phyloP scores from a whole-genome alignment of 2,113 vertebrate genomes.

The Patagioenas fasciata region DNA sequence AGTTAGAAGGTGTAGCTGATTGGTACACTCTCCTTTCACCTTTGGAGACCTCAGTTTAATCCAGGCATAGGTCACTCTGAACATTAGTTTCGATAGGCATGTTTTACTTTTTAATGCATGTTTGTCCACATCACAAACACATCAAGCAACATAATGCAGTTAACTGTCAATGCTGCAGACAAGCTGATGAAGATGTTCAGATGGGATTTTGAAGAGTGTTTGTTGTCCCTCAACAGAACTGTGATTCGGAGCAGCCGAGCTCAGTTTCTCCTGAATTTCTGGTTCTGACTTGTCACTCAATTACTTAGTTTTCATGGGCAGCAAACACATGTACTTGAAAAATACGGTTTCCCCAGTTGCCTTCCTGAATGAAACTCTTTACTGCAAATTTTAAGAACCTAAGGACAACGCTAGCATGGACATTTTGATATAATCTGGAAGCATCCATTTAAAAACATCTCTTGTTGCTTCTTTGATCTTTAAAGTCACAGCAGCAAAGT shows the following conservation, averaged over 20 bases:
- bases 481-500: neutral
- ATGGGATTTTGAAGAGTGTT: neutral
- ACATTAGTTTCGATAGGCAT: neutral
- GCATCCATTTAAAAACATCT: neutral
- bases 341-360: neutral
- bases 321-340: neutral
- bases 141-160: neutral
- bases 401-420: neutral
- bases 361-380: neutral
- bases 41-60: neutral
- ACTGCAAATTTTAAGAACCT: neutral
- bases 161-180: neutral
- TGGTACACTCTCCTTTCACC: neutral
- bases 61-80: neutral
- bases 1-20: neutral
- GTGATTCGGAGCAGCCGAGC: neutral
- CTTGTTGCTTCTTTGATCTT: neutral
- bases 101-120: neutral
- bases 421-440: fast-evolving
- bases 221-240: neutral
- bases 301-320: neutral
- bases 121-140: conserved; percentile 4
- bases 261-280: neutral
- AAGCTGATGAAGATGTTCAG: neutral
- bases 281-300: neutral